phyloP scores from a whole-genome alignment of 2,888 invertebrate species.

The Panzeria rudis region DNA sequence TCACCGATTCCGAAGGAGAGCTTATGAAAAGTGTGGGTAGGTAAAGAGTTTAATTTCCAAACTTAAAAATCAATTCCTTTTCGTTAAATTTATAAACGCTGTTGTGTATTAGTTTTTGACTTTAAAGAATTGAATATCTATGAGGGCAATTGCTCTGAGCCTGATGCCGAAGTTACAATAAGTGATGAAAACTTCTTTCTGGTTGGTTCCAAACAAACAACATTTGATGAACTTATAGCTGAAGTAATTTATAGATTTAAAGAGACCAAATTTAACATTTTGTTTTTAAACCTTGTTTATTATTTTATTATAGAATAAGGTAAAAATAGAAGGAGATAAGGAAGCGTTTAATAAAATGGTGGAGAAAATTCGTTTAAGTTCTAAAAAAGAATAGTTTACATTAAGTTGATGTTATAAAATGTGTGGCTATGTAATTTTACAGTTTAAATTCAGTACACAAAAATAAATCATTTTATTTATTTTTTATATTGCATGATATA shows the following conservation, averaged over 20 bases:
- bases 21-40: constrained; percentile 81
- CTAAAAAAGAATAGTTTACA: constrained; percentile 64
- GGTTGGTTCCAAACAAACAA: constrained; percentile 80
- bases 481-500: too few relatives aligned
- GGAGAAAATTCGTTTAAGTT: constrained; percentile 80
- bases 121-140: constrained; percentile 82
- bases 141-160: constrained; percentile 77
- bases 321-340: constrained; percentile 78
- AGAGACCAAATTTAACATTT: not conserved
- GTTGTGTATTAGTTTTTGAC: constrained; percentile 80
- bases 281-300: constrained; percentile 23
- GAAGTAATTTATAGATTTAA: constrained; percentile 72
- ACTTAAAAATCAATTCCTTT: not conserved
- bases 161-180: constrained; percentile 80
- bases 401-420: not conserved
- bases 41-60: constrained; percentile 19
- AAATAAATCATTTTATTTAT: not conserved
- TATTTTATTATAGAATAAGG: constrained; percentile 77
- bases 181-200: constrained; percentile 81
- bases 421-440: not conserved
- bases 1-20: constrained; percentile 81
- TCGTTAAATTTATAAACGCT: not conserved
- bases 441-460: not conserved
- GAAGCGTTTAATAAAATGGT: constrained; percentile 80
- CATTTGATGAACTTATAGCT: constrained; percentile 79